phyloP scores from a whole-genome alignment of 1,140 invertebrate genomes.

The Micrasema longulum region DNA sequence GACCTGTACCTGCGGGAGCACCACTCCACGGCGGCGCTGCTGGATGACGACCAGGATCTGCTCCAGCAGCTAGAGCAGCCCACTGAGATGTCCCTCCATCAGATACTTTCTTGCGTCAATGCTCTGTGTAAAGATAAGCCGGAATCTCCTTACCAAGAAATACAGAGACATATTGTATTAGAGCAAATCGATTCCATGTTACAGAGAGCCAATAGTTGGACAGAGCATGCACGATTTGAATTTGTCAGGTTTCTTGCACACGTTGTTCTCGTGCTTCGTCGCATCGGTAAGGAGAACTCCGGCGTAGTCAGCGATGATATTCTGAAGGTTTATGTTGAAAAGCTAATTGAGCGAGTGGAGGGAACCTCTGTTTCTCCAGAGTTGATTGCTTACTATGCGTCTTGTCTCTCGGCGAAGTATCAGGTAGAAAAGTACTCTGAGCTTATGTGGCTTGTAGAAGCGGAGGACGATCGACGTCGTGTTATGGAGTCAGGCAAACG shows the following conservation, averaged over 20 bases:
- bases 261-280: conserved; percentile 84
- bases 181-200: conserved; percentile 64
- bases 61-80: conserved; percentile 77
- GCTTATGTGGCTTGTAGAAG: conserved; percentile 79
- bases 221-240: conserved; percentile 65
- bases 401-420: conserved; percentile 75
- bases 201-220: conserved; percentile 60
- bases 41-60: conserved; percentile 72
- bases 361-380: conserved; percentile 68
- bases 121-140: conserved; percentile 62
- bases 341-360: conserved; percentile 79
- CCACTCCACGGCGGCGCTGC: conserved; percentile 65
- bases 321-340: conserved; percentile 76
- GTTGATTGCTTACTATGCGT: conserved; percentile 86
- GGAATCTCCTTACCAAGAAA: conserved; percentile 65
- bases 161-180: conserved; percentile 64
- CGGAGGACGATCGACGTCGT: conserved; percentile 69
- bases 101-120: conserved; percentile 74
- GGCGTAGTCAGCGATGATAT: conserved; percentile 79
- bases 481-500: conserved; percentile 67
- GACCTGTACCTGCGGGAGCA: conserved; percentile 78
- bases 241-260: conserved; percentile 87
- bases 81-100: conserved; percentile 72
- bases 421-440: conserved; percentile 85
- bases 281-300: conserved; percentile 76